Conservation (phyloP, 2,113 vertebrate species). For the Lepus americanus region DNA sequence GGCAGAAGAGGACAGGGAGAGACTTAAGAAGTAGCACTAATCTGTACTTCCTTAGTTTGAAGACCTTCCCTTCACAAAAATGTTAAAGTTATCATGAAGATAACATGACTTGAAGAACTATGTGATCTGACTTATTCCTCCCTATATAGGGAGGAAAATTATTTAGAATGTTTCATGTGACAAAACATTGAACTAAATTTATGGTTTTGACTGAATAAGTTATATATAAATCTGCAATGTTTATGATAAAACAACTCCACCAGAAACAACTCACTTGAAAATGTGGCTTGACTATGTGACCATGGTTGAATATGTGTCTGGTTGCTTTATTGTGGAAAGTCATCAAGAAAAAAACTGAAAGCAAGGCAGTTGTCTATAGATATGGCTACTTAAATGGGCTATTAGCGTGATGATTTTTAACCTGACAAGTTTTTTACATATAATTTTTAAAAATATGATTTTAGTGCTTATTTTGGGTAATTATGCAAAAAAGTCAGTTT, state of each 20-base stretch:
- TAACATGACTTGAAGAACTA: neutral
- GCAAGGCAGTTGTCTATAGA: neutral
- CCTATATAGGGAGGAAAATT: neutral
- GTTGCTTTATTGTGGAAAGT: neutral
- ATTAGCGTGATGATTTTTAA: neutral
- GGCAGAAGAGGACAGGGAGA: neutral
- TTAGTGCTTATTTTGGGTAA: constrained; percentile 36
- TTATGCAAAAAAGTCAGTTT: constrained; percentile 2
- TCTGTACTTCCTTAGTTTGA: neutral
- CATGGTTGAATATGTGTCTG: neutral
- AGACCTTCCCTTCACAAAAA: neutral
- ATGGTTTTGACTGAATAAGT: constrained; percentile 35
- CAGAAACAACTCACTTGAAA: neutral
- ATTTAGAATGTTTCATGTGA: neutral
- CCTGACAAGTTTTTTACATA: neutral
- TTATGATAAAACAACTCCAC: neutral
- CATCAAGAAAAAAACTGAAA: neutral
- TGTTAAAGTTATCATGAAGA: constrained; percentile 1
- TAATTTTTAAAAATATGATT: neutral
- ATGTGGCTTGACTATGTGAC: neutral
- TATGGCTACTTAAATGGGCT: neutral
- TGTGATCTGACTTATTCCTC: neutral
- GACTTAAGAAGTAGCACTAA: neutral
- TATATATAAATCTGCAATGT: neutral
- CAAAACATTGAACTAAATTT: constrained; percentile 22